phyloP scores from a whole-genome alignment of 2,888 invertebrate species.

The Oithona nana region DNA sequence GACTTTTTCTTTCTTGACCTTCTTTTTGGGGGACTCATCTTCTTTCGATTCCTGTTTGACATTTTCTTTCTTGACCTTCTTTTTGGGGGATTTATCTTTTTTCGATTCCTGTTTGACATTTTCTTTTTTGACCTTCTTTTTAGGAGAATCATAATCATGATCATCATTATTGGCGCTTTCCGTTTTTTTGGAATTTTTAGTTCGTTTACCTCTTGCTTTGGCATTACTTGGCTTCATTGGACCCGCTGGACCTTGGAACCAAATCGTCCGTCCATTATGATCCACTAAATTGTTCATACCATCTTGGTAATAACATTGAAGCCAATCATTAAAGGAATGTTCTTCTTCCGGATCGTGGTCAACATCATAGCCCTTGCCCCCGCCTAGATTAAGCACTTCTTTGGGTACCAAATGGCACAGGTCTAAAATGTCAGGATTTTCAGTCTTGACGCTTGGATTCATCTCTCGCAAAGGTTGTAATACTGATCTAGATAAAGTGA shows the following conservation, averaged over 20 bases:
- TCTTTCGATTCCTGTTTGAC: no score
- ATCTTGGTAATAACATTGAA: constrained; percentile 27
- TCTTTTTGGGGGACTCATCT: no score
- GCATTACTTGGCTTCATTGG: constrained; percentile 25
- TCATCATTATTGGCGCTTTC: no score
- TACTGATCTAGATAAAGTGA: constrained; percentile 25
- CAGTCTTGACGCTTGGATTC: constrained; percentile 13
- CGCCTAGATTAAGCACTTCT: constrained; percentile 26
- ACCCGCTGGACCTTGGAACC: constrained; percentile 26
- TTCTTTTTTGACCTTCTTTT: no score
- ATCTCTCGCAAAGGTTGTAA: constrained; percentile 20
- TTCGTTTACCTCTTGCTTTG: no score
- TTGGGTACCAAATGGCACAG: constrained; percentile 25
- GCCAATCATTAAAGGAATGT: constrained; percentile 24
- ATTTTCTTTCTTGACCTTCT: no score
- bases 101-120: no score
- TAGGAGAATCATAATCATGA: no score
- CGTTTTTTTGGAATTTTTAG: no score
- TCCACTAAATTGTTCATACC: constrained; percentile 27
- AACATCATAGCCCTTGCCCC: constrained; percentile 24
- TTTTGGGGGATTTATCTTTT: no score
- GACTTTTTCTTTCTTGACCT: no score
- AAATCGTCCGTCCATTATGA: constrained; percentile 26
- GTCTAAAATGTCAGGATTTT: constrained; percentile 25
- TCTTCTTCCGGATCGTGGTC: constrained; percentile 21